phyloP scores from a whole-genome alignment of 2,797 vertebrate species.

The Adrianichthys oophorus region DNA sequence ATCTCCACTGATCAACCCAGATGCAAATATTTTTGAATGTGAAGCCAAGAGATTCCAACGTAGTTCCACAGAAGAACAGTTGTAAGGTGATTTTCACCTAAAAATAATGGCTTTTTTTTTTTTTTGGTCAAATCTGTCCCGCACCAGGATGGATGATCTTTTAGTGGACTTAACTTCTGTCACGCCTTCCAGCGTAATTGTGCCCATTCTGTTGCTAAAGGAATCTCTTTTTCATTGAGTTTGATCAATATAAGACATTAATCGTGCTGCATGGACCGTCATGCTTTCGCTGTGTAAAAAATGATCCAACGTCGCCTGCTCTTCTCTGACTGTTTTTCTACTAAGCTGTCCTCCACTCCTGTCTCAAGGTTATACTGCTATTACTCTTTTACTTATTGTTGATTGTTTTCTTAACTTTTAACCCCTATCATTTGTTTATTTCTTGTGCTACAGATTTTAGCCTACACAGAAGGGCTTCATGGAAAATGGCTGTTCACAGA shows the following conservation, averaged over 20 bases:
- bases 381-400: background rate
- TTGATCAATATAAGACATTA: conserved; percentile 84
- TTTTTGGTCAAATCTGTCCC: conserved; percentile 5
- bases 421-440: background rate
- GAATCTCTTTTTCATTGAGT: conserved; percentile 80
- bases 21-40: conserved; percentile 70
- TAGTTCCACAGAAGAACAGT: conserved; percentile 48
- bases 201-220: conserved; percentile 74
- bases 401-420: background rate
- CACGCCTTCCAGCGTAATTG: conserved; percentile 58
- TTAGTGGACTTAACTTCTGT: conserved; percentile 72
- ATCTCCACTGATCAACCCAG: conserved; percentile 76
- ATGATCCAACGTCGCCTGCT: conserved; percentile 55
- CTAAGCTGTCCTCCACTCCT: background rate
- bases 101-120: conserved; percentile 6
- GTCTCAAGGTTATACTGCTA: background rate
- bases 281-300: conserved; percentile 67
- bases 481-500: conserved; percentile 98
- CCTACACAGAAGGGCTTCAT: conserved; percentile 93
- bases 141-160: conserved; percentile 69
- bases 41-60: conserved; percentile 68
- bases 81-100: conserved; percentile 48
- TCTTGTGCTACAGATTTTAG: conserved; percentile 81
- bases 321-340: conserved; percentile 3
- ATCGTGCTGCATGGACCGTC: conserved; percentile 62